Evolutionary conservation across 1,140 invertebrate genomes (phyloP).

Genomic region (Formica selysi): DNA sequence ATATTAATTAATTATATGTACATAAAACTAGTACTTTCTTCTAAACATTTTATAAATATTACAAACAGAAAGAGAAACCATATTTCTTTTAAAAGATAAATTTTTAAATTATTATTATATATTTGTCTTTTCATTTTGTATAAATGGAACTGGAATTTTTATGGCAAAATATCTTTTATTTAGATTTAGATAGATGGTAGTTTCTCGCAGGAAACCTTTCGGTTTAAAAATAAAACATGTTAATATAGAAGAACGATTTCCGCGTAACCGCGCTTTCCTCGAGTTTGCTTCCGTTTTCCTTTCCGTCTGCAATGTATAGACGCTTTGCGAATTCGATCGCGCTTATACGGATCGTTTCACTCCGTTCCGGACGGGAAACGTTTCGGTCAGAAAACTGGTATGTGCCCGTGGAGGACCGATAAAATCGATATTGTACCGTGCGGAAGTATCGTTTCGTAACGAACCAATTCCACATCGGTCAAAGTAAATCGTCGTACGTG

Average conservation of each 20-base stretch:
- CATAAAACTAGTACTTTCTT: neutral
- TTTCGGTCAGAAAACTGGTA: neutral
- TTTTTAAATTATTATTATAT: neutral
- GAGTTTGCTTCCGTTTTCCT: slow-evolving; percentile 22
- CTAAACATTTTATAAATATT: slow-evolving; percentile 6
- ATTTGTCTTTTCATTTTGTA: neutral
- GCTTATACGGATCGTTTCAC: slow-evolving; percentile 24
- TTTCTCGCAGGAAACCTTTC: neutral
- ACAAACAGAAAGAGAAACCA: neutral
- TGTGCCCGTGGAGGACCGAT: slow-evolving; percentile 21
- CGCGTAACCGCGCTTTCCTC: neutral
- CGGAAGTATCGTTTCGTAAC: slow-evolving; percentile 41
- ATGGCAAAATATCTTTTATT: neutral
- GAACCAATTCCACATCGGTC: slow-evolving; percentile 58
- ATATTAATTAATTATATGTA: neutral
- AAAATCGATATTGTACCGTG: slow-evolving; percentile 49
- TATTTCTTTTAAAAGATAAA: neutral
- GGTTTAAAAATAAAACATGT: slow-evolving; percentile 34
- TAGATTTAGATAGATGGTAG: neutral
- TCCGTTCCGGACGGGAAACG: slow-evolving; percentile 23
- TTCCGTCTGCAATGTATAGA: neutral
- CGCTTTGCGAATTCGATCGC: slow-evolving; percentile 36
- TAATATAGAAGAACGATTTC: slow-evolving; percentile 9
- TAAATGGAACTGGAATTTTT: neutral
- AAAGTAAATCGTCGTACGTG: slow-evolving; percentile 66